Conservation (phyloP, 2,888 invertebrate genomes). For the Leptinotarsa haldemani region DNA sequence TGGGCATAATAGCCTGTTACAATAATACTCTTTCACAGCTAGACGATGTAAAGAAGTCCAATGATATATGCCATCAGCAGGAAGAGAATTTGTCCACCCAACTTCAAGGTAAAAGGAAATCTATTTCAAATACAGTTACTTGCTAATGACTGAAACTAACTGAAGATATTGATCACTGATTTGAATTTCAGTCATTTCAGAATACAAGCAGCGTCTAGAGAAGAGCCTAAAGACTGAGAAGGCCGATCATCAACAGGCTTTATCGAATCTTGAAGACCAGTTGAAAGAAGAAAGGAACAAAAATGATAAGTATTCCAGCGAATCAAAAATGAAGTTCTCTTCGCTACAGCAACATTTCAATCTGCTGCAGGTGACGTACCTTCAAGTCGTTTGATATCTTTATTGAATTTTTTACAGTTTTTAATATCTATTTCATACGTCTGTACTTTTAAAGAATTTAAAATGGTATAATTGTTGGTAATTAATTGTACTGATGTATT, state of each 20-base stretch:
- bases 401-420: neutral
- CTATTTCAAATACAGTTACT: too few relatives aligned
- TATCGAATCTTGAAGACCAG: conserved; percentile 66
- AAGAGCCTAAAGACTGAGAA: conserved; percentile 71
- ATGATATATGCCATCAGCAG: conserved; percentile 70
- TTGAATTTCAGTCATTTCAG: conserved; percentile 67
- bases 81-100: conserved; percentile 71
- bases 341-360: conserved; percentile 70
- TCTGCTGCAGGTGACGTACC: conserved; percentile 56
- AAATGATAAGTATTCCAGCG: conserved; percentile 67
- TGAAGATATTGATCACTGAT: neutral
- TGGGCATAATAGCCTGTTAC: conserved; percentile 70
- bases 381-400: neutral
- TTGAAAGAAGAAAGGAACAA: conserved; percentile 67
- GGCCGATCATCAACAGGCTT: conserved; percentile 68
- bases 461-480: too few relatives aligned
- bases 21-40: conserved; percentile 71
- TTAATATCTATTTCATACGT: too few relatives aligned
- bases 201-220: conserved; percentile 71
- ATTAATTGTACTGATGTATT: too few relatives aligned
- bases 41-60: conserved; percentile 68
- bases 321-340: conserved; percentile 68
- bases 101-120: conserved; percentile 67
- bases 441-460: too few relatives aligned
- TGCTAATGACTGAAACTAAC: too few relatives aligned